Percentiles rank a stretch among this genome's conserved stretches.
Conservation (phyloP, 2,888 invertebrate genomes). For the Lamellibrachia columna region DNA sequence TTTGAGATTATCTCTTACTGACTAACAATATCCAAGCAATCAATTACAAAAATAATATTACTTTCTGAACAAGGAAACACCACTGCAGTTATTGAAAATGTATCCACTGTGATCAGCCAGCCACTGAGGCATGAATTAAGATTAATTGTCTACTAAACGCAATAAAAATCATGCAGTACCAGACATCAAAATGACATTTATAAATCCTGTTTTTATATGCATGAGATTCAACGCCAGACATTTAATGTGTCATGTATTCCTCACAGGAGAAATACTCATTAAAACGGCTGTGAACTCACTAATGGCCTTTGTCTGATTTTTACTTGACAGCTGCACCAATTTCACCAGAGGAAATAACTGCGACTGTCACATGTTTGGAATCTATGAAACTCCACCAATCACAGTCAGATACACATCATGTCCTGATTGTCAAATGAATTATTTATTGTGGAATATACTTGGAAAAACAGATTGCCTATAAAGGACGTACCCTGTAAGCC, state of each 20-base stretch:
- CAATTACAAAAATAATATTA: background rate
- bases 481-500: background rate
- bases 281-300: background rate
- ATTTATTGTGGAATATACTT: background rate
- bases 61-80: background rate
- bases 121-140: background rate
- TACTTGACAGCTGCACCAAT: background rate
- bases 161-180: constrained; percentile 2
- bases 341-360: background rate
- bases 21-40: background rate
- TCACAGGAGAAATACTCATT: background rate
- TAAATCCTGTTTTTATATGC: background rate
- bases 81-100: background rate
- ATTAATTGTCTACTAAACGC: background rate
- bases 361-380: background rate
- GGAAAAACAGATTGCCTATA: background rate
- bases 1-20: background rate
- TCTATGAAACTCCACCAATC: background rate
- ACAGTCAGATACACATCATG: background rate
- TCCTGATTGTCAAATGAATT: background rate
- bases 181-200: background rate
- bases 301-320: background rate
- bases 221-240: background rate
- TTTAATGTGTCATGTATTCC: background rate
- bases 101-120: background rate